A percentile compares a stretch with the other conserved stretches of the same genome.
Conservation (phyloP, 1,140 invertebrate species). For the Panagrolaimus sp. region DNA sequence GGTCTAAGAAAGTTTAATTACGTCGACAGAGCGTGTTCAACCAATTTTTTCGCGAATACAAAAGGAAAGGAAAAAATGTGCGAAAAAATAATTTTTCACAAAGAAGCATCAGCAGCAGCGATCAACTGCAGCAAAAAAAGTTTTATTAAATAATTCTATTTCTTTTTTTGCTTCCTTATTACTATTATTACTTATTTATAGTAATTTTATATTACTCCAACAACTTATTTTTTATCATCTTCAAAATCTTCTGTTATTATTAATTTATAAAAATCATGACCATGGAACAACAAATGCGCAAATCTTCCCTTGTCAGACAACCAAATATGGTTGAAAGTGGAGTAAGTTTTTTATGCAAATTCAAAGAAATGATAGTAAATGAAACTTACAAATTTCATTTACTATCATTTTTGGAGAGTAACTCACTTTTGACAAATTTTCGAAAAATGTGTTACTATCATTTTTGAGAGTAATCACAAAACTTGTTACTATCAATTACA, state of each 20-base stretch:
- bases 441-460: too few species aligned
- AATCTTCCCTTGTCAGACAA: constrained; percentile 13
- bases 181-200: neutral
- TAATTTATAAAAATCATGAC: neutral
- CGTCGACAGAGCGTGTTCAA: constrained; percentile 16
- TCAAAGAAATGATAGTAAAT: neutral
- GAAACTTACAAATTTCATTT: too few species aligned
- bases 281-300: constrained; percentile 12
- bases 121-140: neutral
- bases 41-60: neutral
- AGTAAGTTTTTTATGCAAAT: constrained; percentile 3
- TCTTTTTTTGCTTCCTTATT: neutral
- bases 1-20: constrained; percentile 13
- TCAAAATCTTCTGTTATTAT: too few species aligned
- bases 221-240: too few species aligned
- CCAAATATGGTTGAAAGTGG: constrained; percentile 10
- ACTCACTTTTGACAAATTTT: too few species aligned
- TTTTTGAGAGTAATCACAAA: too few species aligned
- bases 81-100: neutral
- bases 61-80: neutral
- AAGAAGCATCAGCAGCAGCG: neutral
- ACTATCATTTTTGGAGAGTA: too few species aligned
- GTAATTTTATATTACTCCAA: too few species aligned
- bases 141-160: neutral
- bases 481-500: neutral